Evolutionary conservation across 2,113 vertebrate genomes (phyloP).

Genomic region (Hyla sarda): DNA sequence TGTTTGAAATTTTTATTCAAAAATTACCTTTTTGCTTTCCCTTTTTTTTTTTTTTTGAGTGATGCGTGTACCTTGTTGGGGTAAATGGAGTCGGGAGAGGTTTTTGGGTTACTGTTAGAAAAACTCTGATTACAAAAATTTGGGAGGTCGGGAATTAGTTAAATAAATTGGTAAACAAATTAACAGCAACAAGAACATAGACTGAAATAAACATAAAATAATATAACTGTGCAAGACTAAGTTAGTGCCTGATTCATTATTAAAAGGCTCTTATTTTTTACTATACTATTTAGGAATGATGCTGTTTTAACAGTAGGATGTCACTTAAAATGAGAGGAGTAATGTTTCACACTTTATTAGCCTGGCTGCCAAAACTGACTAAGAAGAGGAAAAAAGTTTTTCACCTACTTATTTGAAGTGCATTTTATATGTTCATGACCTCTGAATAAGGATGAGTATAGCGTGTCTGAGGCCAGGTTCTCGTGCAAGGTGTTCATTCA

Average conservation of each 20-base stretch:
- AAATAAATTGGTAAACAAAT: neutral
- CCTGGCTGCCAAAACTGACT: neutral
- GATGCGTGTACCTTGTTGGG: too few species aligned
- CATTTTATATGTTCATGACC: conserved; percentile 42
- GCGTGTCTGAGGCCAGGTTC: conserved; percentile 25
- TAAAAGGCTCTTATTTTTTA: neutral
- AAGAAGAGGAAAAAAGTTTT: conserved; percentile 22
- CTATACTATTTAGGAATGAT: neutral
- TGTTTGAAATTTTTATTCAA: too few species aligned
- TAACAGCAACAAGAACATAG: neutral
- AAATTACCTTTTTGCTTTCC: too few species aligned
- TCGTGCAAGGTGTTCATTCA: conserved; percentile 45
- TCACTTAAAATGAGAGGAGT: conserved; percentile 4
- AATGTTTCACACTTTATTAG: conserved; percentile 31
- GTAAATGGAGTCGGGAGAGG: too few species aligned
- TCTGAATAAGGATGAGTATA: conserved; percentile 54
- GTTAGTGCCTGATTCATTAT: neutral
- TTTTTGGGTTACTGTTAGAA: too few species aligned
- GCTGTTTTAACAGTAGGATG: neutral
- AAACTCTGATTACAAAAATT: too few species aligned
- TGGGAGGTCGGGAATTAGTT: too few species aligned
- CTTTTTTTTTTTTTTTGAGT: too few species aligned
- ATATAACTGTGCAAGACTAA: neutral
- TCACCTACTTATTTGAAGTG: conserved; percentile 42
- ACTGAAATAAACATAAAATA: neutral